A percentile compares a stretch with the other conserved stretches of the same genome.
phyloP scores from a whole-genome alignment of 2,113 vertebrate genomes.

The Pseudorasbora parva region DNA sequence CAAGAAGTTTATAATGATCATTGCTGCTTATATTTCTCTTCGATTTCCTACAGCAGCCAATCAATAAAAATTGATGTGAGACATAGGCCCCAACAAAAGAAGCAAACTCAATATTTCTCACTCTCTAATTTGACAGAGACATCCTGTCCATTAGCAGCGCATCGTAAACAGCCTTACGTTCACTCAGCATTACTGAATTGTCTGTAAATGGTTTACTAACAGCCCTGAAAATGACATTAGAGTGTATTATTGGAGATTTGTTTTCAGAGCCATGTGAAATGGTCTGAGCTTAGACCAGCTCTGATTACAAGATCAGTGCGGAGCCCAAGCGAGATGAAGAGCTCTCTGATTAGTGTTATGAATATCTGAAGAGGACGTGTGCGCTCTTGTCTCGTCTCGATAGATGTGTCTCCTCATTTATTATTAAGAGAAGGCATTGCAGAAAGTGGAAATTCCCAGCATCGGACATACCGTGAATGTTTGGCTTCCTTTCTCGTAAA shows the following conservation, averaged over 20 bases:
- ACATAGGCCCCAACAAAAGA: constrained; percentile 49
- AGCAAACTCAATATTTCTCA: constrained; percentile 54
- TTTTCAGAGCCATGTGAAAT: constrained; percentile 45
- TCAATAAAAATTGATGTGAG: constrained; percentile 63
- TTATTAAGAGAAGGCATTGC: constrained; percentile 39
- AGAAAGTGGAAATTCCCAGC: constrained; percentile 24
- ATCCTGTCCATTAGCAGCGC: constrained; percentile 59
- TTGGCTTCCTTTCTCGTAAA: constrained; percentile 20
- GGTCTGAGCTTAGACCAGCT: constrained; percentile 43
- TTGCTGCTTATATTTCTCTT: constrained; percentile 65
- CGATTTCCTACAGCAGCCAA: constrained; percentile 64
- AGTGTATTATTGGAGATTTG: constrained; percentile 49
- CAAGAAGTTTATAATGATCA: constrained; percentile 58
- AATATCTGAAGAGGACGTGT: constrained; percentile 26
- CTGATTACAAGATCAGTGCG: constrained; percentile 43
- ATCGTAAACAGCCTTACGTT: constrained; percentile 43
- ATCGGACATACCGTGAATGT: not conserved
- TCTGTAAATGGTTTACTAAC: constrained; percentile 58
- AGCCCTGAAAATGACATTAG: constrained; percentile 55
- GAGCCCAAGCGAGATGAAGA: constrained; percentile 29
- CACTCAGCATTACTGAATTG: constrained; percentile 43
- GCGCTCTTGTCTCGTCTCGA: not conserved
- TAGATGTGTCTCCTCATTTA: constrained; percentile 37
- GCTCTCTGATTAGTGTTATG: constrained; percentile 30
- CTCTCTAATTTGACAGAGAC: constrained; percentile 56